Evolutionary conservation across 2,888 invertebrate species (phyloP), one percentile per base, ranked within the genome.

Genomic region (Acholoe squamosa): DNA sequence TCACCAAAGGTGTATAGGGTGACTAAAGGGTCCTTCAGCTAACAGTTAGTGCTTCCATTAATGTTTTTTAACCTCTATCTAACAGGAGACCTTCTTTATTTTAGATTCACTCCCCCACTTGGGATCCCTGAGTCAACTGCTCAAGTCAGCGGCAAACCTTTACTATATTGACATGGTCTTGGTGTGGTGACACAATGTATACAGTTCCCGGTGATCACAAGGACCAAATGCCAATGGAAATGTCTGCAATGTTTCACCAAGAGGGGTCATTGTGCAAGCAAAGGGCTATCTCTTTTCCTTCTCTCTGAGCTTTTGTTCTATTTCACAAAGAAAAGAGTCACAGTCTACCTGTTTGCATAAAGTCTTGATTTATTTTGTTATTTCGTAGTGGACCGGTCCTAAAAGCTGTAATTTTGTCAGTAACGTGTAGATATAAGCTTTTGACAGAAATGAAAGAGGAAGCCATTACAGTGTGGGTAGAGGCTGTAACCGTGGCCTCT

Each of bases 151-250:
- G n/a, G n/a, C n/a, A n/a, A n/a, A n/a, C n/a, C n/a, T n/a, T n/a
- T n/a, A n/a, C n/a, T 71, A 71, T 71, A 71, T 71, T 71, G 71
- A 71, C 71, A 28, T 28, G n/a, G 61, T n/a, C 61, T 61, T 28
- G 25, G 28, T 28, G 19, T 71, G 71, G 14, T 25, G 31, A 71
- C 71, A 71, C 71, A 71, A n/a, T 71, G 61, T 61, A 61, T 14
- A 71, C 25, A 28, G n/a, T 16, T 67, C 67, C n/a, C 71, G 16
- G 71, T 28, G 31, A 71, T 71, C 28, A 22, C 14, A 28, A 71
- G 31, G 28, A 61, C 61, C 25, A 43, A 61, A 61, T 19, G 28
- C 71, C 31, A 22, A 25, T n/a, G 22, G n/a, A 71, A 71, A 25
- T 71, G 14, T 14, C 71, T 25, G 5, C 28, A 71, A 71, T 71